phyloP scores from a whole-genome alignment of 2,888 invertebrate species.

The Cantharis rustica region DNA sequence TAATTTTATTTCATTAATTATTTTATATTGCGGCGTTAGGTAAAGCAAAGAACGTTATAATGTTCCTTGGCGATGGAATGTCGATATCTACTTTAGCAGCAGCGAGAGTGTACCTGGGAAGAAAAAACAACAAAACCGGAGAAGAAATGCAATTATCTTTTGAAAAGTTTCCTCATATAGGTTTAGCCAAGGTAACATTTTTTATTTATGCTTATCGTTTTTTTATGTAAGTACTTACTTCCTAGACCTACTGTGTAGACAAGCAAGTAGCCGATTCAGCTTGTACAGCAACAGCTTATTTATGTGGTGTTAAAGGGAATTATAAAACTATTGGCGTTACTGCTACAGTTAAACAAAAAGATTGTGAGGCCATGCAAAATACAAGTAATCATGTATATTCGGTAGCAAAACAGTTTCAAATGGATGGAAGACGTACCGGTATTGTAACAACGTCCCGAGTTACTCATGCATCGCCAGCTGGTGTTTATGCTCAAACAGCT shows the following conservation, averaged over 20 bases:
- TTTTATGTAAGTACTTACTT: neutral
- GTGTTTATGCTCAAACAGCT: conserved; percentile 72
- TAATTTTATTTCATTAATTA: neutral
- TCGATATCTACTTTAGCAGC: conserved; percentile 79
- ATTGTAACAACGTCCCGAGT: conserved; percentile 79
- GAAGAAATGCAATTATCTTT: conserved; percentile 73
- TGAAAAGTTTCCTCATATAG: conserved; percentile 75
- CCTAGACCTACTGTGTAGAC: conserved; percentile 75
- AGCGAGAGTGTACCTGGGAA: conserved; percentile 66
- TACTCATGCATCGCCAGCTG: conserved; percentile 78
- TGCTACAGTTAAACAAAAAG: conserved; percentile 64
- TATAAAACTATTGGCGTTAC: conserved; percentile 77
- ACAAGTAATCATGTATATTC: conserved; percentile 66
- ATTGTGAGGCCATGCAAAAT: conserved; percentile 66
- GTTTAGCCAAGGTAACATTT: conserved; percentile 71
- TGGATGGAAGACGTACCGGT: conserved; percentile 66
- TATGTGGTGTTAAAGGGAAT: conserved; percentile 79
- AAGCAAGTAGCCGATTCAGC: conserved; percentile 82
- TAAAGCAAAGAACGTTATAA: conserved; percentile 72
- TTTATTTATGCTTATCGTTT: neutral
- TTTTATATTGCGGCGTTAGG: conserved; percentile 34
- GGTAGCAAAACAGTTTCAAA: conserved; percentile 73
- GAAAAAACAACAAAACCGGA: conserved; percentile 61
- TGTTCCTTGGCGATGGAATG: conserved; percentile 88
- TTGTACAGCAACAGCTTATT: conserved; percentile 79